These are phyloP conservation scores for Platalea minor DNA, from an alignment of 2,797 vertebrate genomes.

Conservation along the genomic window DNA sequence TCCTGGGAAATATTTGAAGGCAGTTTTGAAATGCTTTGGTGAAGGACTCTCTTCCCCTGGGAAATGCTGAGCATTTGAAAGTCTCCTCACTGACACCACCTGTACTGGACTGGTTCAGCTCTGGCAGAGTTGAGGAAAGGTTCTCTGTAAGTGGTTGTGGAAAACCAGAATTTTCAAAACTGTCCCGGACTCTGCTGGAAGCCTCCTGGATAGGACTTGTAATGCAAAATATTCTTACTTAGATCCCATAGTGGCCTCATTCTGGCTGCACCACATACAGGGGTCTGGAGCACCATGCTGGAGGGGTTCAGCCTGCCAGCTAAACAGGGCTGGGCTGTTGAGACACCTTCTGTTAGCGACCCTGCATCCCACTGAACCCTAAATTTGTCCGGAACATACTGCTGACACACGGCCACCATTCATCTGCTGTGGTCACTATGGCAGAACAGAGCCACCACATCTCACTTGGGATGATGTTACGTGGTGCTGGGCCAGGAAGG, in stretches of 20 bases:
- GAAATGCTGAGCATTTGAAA: neutral
- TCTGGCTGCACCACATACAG: neutral
- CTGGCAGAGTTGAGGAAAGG: neutral
- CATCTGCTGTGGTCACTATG: neutral
- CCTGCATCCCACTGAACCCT: neutral
- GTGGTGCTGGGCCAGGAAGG: neutral
- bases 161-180: neutral
- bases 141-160: neutral
- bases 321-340: neutral
- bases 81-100: neutral
- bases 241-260: neutral
- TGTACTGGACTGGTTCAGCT: neutral
- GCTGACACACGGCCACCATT: neutral
- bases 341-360: neutral
- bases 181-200: neutral
- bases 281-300: neutral
- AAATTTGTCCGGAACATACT: neutral
- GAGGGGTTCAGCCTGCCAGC: neutral
- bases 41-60: neutral
- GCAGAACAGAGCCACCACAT: neutral
- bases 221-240: neutral
- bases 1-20: neutral
- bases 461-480: fast-evolving
- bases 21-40: neutral
- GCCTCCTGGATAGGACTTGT: neutral